Conservation (phyloP, 2,113 vertebrate genomes). For the Psilopsiagon aymara region DNA sequence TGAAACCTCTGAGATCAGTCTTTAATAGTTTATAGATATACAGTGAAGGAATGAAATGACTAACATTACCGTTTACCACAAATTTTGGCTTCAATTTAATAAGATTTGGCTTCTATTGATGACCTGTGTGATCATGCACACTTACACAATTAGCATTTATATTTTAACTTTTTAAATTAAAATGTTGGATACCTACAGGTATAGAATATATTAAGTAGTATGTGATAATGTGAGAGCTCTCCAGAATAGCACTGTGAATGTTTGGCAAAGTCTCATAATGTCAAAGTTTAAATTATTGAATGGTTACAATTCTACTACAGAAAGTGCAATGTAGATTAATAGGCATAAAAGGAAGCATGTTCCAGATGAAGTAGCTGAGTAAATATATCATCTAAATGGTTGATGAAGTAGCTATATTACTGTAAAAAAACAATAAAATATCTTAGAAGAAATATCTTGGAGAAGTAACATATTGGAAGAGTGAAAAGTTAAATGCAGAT, state of each 20-base stretch:
- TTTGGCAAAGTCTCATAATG: slow-evolving; percentile 20
- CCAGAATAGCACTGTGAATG: neutral
- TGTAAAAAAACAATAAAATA: slow-evolving; percentile 31
- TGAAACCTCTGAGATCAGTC: neutral
- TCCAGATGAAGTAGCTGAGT: slow-evolving; percentile 16
- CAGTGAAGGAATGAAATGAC: neutral
- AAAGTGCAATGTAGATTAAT: slow-evolving; percentile 18
- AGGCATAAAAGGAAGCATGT: neutral
- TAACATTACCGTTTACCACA: neutral
- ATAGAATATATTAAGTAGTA: neutral
- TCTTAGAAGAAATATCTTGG: neutral
- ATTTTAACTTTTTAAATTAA: neutral
- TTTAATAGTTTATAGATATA: neutral
- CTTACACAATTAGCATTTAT: neutral
- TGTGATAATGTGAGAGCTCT: neutral
- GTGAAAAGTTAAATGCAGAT: neutral
- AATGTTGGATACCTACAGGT: neutral
- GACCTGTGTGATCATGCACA: neutral
- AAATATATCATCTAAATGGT: slow-evolving; percentile 17
- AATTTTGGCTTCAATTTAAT: neutral
- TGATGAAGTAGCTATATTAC: slow-evolving; percentile 25
- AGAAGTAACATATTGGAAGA: neutral
- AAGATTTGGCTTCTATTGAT: neutral
- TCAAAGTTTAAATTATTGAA: slow-evolving; percentile 40
- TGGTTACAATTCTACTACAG: neutral